These are phyloP conservation scores for Drosophila persimilis DNA, from an alignment of 1,140 invertebrate species.

Conservation along the genomic window DNA sequence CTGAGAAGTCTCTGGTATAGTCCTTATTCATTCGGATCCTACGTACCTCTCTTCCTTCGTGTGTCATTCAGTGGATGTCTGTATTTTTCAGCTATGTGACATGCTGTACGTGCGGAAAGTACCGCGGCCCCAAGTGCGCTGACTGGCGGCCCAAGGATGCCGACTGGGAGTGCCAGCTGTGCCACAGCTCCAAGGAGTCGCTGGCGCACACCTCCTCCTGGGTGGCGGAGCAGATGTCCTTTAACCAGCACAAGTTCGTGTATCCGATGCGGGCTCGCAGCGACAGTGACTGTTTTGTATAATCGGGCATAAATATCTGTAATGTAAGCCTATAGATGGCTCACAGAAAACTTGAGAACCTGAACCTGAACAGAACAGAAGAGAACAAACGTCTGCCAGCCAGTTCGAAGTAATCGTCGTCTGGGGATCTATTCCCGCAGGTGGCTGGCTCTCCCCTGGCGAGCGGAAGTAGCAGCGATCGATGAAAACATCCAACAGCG, in stretches of 20 bases:
- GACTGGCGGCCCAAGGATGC: conserved; percentile 71
- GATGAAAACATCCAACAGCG: background rate
- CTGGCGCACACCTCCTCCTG: conserved; percentile 76
- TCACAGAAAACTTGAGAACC: conserved; percentile 14
- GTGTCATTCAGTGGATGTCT: too few relatives aligned
- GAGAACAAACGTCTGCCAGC: conserved; percentile 1
- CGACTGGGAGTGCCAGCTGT: conserved; percentile 77
- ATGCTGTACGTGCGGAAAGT: conserved; percentile 70
- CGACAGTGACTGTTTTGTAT: conserved; percentile 73
- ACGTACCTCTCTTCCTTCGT: too few relatives aligned
- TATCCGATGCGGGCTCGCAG: conserved; percentile 77
- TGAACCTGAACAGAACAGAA: too few relatives aligned
- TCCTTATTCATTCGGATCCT: too few relatives aligned
- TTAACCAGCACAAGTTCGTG: conserved; percentile 72
- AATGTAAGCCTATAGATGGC: conserved; percentile 55
- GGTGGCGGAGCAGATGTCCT: conserved; percentile 80
- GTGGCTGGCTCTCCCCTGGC: conserved; percentile 3
- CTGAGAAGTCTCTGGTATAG: too few relatives aligned
- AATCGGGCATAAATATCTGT: conserved; percentile 73
- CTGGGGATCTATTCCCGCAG: conserved; percentile 18
- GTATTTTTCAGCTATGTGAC: conserved; percentile 56
- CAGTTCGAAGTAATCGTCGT: conserved; percentile 27
- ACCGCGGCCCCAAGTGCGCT: conserved; percentile 72
- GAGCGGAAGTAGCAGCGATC: conserved; percentile 35
- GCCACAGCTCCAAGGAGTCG: conserved; percentile 76